Conservation (phyloP, 2,113 vertebrate genomes). For the Lamprotornis superbus region DNA sequence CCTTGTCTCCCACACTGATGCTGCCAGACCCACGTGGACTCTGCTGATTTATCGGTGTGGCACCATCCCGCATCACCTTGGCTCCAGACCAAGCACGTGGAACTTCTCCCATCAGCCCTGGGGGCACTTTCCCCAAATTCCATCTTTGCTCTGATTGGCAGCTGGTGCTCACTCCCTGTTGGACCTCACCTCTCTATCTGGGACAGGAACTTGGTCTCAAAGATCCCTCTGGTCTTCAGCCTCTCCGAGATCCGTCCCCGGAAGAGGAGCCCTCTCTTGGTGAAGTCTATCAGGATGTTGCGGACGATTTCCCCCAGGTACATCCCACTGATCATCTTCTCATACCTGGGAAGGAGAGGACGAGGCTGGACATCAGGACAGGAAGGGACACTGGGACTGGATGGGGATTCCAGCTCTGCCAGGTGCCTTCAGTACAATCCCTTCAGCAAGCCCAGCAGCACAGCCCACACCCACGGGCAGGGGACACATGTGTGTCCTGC, state of each 20-base stretch:
- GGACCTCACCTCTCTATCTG: slow-evolving; percentile 91
- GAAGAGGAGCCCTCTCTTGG: slow-evolving; percentile 89
- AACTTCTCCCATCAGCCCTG: neutral
- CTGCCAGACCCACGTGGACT: neutral
- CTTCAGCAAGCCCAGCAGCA: neutral
- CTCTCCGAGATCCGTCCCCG: slow-evolving; percentile 90
- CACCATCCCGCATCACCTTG: neutral
- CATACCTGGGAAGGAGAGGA: slow-evolving; percentile 77
- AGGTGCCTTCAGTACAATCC: neutral
- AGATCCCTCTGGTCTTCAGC: slow-evolving; percentile 92
- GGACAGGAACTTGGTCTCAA: slow-evolving; percentile 95
- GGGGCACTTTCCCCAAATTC: fast-evolving
- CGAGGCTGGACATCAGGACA: neutral
- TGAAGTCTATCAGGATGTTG: slow-evolving; percentile 91
- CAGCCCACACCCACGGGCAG: fast-evolving
- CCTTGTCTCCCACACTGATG: fast-evolving
- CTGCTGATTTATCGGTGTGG: neutral
- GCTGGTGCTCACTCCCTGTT: neutral
- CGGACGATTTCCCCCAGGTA: slow-evolving; percentile 95
- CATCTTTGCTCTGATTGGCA: neutral
- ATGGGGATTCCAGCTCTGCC: neutral
- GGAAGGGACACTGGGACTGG: neutral
- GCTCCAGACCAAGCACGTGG: neutral
- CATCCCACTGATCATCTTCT: slow-evolving; percentile 99
- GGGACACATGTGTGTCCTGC: fast-evolving